A percentile compares a stretch with the other conserved stretches of the same genome.
Conservation (phyloP, 2,888 invertebrate species). For the Tipula lateralis region DNA sequence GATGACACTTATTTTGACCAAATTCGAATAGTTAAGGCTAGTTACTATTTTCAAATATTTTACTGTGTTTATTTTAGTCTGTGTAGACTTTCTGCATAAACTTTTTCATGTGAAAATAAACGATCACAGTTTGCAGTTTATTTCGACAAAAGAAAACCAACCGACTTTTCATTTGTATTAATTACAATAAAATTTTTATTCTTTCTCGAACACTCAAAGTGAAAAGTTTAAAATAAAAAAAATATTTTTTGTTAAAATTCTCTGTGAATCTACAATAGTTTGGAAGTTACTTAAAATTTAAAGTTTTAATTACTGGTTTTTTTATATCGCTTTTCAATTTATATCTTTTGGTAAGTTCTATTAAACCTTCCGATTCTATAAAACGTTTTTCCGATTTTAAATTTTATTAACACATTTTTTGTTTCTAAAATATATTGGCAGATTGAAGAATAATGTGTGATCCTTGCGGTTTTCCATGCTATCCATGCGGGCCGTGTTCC, state of each 20-base stretch:
- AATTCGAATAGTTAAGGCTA: not conserved
- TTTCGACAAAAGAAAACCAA: not conserved
- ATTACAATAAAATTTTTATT: not conserved
- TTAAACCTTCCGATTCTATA: no score
- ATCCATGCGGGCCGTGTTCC: slow-evolving; percentile 31
- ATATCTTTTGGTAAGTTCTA: not conserved
- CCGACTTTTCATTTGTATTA: not conserved
- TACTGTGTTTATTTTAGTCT: not conserved
- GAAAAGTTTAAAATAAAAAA: slow-evolving; percentile 11
- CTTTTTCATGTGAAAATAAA: not conserved
- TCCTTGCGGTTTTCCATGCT: slow-evolving; percentile 26
- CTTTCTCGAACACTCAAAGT: not conserved
- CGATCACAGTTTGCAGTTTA: not conserved
- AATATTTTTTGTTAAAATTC: not conserved
- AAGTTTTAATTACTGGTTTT: not conserved
- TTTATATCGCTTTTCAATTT: not conserved
- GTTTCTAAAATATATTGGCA: not conserved
- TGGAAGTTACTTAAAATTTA: not conserved
- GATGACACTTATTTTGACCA: not conserved
- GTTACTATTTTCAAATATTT: not conserved
- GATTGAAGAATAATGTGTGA: slow-evolving; percentile 28
- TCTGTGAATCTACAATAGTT: not conserved
- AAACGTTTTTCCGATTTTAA: no score
- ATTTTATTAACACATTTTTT: no score
- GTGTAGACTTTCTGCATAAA: not conserved